These are phyloP conservation scores for Ptychochromis oligacanthus DNA, from an alignment of 2,113 vertebrate species.

Conservation along the genomic window DNA sequence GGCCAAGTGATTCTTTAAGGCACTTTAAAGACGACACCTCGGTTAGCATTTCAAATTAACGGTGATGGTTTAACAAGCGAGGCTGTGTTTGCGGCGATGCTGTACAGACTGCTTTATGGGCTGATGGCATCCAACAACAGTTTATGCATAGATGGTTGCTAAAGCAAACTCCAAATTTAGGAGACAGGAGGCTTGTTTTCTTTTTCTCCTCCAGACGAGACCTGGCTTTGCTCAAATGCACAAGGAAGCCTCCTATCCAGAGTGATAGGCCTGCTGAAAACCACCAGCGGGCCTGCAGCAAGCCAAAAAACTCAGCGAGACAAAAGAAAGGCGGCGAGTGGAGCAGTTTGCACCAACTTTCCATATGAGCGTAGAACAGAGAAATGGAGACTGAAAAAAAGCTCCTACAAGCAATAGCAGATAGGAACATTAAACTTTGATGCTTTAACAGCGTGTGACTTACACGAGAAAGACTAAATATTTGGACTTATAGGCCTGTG, in stretches of 20 bases:
- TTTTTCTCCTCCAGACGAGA: slow-evolving; percentile 19
- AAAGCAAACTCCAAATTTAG: slow-evolving; percentile 63
- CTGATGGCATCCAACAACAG: slow-evolving; percentile 55
- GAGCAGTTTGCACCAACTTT: background rate
- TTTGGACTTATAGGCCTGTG: slow-evolving; percentile 59
- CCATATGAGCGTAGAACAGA: background rate
- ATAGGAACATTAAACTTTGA: slow-evolving; percentile 29
- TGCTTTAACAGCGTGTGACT: slow-evolving; percentile 25
- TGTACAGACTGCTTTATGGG: slow-evolving; percentile 49
- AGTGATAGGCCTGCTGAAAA: slow-evolving; percentile 32
- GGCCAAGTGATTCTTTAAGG: slow-evolving; percentile 27
- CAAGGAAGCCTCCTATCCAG: slow-evolving; percentile 36
- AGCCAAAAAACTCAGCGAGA: slow-evolving; percentile 42
- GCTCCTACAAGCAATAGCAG: slow-evolving; percentile 26
- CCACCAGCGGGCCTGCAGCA: slow-evolving; percentile 5
- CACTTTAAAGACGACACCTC: slow-evolving; percentile 45
- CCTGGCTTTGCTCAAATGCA: slow-evolving; percentile 63
- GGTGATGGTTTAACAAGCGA: slow-evolving; percentile 46
- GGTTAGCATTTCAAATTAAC: slow-evolving; percentile 57
- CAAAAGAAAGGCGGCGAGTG: background rate
- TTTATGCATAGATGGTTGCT: slow-evolving; percentile 60
- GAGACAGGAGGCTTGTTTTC: slow-evolving; percentile 25
- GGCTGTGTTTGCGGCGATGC: slow-evolving; percentile 35
- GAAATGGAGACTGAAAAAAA: background rate
- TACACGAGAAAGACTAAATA: slow-evolving; percentile 74